These are phyloP conservation scores for Steinernema hermaphroditum DNA, from an alignment of 2,888 invertebrate genomes.

Conservation along the genomic window DNA sequence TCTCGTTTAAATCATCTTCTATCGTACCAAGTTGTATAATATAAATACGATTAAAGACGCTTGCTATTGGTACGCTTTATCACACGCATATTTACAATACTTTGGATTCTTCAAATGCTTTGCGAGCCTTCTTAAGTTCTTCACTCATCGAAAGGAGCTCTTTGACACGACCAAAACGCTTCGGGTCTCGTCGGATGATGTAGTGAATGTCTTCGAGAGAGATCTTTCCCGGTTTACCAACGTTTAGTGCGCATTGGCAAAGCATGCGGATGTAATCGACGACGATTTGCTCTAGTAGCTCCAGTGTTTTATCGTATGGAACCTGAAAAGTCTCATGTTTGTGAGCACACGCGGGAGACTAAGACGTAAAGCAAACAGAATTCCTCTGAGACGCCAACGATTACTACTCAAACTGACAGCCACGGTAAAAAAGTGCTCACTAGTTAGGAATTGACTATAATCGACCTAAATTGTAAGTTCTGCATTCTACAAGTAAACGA, in stretches of 20 bases:
- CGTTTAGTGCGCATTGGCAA: slow-evolving; percentile 44
- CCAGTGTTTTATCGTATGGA: slow-evolving; percentile 97
- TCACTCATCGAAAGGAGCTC: slow-evolving; percentile 79
- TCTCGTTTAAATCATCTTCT: slow-evolving; percentile 2
- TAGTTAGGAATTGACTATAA: no score
- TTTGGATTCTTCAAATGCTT: slow-evolving; percentile 87
- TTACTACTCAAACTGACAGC: no score
- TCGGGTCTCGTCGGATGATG: slow-evolving; percentile 88
- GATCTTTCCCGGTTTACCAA: slow-evolving; percentile 83
- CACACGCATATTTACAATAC: slow-evolving; percentile 29
- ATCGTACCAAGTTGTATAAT: slow-evolving; percentile 20
- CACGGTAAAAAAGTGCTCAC: no score
- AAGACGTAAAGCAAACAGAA: slow-evolving; percentile 8
- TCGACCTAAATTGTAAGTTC: no score
- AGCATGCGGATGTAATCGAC: slow-evolving; percentile 77
- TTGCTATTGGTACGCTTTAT: slow-evolving; percentile 1
- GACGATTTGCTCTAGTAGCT: slow-evolving; percentile 92
- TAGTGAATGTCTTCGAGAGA: slow-evolving; percentile 93
- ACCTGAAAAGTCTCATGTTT: slow-evolving; percentile 44
- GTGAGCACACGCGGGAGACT: slow-evolving; percentile 10
- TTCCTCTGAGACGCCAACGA: not conserved
- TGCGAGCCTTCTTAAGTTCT: slow-evolving; percentile 94
- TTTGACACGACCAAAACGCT: slow-evolving; percentile 95
- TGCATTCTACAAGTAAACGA: no score
- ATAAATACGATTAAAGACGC: slow-evolving; percentile 20